Evolutionary conservation across 53 echinoderm and acorn worm species (phyloP), one percentile per base, ranked within the genome.

Genomic region (Luidia sarsii): DNA sequence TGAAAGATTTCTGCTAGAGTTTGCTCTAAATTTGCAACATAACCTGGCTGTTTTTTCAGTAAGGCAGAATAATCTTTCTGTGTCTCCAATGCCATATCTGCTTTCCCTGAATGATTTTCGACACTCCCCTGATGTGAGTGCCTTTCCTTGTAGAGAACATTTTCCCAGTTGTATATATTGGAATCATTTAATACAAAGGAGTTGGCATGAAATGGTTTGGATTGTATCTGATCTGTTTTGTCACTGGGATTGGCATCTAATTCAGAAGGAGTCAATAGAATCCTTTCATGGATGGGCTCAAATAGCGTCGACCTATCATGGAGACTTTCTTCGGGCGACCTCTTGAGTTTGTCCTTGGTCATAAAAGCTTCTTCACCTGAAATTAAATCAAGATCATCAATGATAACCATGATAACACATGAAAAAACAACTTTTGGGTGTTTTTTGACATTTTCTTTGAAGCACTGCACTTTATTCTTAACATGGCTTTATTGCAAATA

Each of bases 311-410:
- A 13, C 32, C 27, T 39, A 51, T 32, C 39, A 52, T 16, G 22
- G 7, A 48, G 48, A 70, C 43, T 70, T 33, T 70, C 71, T 21
- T 82, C 68, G 4, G 94, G 99, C 0, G 99, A 86, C 51, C 88
- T 89, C 31, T 22, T 49, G 38, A 99, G 81, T 69, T 99, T 99
- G 48, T 99, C 99, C 54, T 81, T 70, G 27, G 89, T 86, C 0
- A 86, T 57, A 75, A 99, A 99, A 16, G 99, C 94, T 68, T 82
- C 83, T 67, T 83, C 80, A 70, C 71, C 89, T 89, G 81, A 48
- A 87, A 77, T 18, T 19, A 75, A 32, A 67, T 30, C 57, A n/a
- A 54, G 14, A 68, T 65, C n/a, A n/a, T n/a, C n/a, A n/a, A n/a
- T n/a, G n/a, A n/a, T n/a, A n/a, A n/a, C n/a, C n/a, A n/a, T n/a